Evolutionary conservation across 2,797 vertebrate species (phyloP), one percentile per base, ranked within the genome.

Genomic region (Nothura maculosa): DNA sequence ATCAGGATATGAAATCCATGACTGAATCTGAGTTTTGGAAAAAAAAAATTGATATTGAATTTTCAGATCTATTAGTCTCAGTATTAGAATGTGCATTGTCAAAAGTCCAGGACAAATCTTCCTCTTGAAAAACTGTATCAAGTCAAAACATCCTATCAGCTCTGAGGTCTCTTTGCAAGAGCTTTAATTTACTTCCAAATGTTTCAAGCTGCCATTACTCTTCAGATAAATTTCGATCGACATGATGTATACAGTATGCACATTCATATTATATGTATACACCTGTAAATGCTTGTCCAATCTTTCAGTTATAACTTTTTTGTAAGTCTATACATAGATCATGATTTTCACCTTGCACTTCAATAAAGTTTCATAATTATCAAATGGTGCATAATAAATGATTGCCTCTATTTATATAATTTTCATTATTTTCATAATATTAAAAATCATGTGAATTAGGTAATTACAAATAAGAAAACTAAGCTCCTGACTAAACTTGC

Each of bases 361-460:
- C 58, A 75, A 72, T 61, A 22, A 38, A n/a, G 7, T 62, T 21
- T 27, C 40, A 38, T 40, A 83, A n/a, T 36, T 79, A 78, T 22
- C 38, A 73, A 85, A 81, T 40, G 3, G 9, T 47, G 10, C 7
- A 74, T 83, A 74, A 54, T 12, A 81, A 27, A 52, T 55, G 50
- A 69, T 25, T 90, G 17, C 16, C 11, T n/a, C 30, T 55, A n/a
- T 55, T 30, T 55, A 55, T 55, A 5, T 22, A 13, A 66, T 82
- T 90, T 90, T 69, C 27, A 64, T 69, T 63, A 55, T 80, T 78
- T 86, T 70, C 38, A 67, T 67, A 86, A 81, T 43, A n/a, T n/a
- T n/a, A 68, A 32, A 27, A 52, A 64, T 40, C 50, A 4, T 80
- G 34, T 81, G 34, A 93, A 19, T 34, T 27, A 50, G 47, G 25